Evolutionary conservation across 2,797 vertebrate species (phyloP).

Genomic region (Darevskia mixta): DNA sequence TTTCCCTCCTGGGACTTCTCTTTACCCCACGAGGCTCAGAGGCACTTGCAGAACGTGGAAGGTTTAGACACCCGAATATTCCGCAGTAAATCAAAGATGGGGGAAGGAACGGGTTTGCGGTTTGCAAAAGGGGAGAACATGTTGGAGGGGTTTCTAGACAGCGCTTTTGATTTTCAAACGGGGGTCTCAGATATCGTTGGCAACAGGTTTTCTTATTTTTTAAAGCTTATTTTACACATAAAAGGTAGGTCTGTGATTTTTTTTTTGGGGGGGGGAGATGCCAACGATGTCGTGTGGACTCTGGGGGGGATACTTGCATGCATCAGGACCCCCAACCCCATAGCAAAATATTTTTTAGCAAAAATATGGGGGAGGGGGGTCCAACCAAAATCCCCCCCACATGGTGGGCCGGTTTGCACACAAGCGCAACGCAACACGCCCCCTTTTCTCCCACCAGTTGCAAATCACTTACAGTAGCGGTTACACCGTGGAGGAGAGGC

Average conservation of each 20-base stretch:
- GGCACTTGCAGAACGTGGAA: not conserved
- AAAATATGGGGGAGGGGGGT: too few species aligned
- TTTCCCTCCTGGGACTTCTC: not conserved
- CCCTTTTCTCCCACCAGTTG: not conserved
- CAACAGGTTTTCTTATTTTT: too few species aligned
- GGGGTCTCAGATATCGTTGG: too few species aligned
- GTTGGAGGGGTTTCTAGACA: not conserved
- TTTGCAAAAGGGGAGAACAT: not conserved
- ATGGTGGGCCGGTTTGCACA: not conserved
- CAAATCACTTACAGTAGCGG: not conserved
- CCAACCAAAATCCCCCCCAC: not conserved
- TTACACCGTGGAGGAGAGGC: too few species aligned
- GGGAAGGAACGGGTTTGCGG: accelerated
- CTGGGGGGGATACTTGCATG: too few species aligned
- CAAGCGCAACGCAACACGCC: not conserved
- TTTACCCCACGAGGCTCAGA: not conserved
- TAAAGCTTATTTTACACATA: too few species aligned
- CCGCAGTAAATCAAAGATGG: not conserved
- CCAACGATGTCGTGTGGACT: too few species aligned
- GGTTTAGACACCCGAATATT: not conserved
- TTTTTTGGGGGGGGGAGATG: too few species aligned
- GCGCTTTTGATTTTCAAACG: too few species aligned
- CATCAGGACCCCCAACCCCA: too few species aligned
- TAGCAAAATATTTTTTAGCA: too few species aligned
- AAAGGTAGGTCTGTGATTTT: too few species aligned